Evolutionary conservation across 2,888 invertebrate genomes (phyloP), one percentile per base, ranked within the genome.

Genomic region (Heliconius sara): DNA sequence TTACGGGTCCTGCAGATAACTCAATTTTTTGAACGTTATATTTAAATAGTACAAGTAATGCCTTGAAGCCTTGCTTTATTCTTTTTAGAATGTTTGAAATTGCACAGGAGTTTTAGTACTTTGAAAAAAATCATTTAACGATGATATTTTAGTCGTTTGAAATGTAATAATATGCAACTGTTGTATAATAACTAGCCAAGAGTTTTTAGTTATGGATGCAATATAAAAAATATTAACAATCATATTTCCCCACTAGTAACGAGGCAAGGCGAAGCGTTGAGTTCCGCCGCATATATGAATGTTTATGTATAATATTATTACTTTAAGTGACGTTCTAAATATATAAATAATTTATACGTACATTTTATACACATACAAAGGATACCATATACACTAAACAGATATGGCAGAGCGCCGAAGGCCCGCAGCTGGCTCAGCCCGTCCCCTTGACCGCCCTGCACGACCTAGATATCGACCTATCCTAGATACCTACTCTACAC

Each of bases 391-490:
- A 39, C 34, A 73, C 68, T 78, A 78, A 60, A 30, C 27, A 19
- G 30, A 65, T 43, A 67, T 66, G 60, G 43, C 27, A 43, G 47
- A 75, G 75, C 27, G 12, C 43, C 75, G 43, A 75, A 63, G 60
- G 79, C 77, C 75, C 72, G 72, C 76, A 63, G 72, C 79, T 67
- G 77, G 76, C 63, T 79, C 66, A 76, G 74, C 81, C 82, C 84
- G 78, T 79, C 85, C 85, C 84, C 84, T 82, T 82, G 79, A 80
- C 80, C 84, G 83, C 82, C 82, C 83, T 83, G 82, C 83, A 82
- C 83, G 85, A 85, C 86, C 86, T 84, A 85, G 84, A 84, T 86
- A 85, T 85, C 84, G 85, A 85, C 82, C 85, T 80, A 80, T 81
- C 79, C 77, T 77, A 79, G 68, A 76, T 77, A 79, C 78, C 22